Evolutionary conservation across 2,797 vertebrate genomes (phyloP).

Genomic region (Cercopithecus mitis): DNA sequence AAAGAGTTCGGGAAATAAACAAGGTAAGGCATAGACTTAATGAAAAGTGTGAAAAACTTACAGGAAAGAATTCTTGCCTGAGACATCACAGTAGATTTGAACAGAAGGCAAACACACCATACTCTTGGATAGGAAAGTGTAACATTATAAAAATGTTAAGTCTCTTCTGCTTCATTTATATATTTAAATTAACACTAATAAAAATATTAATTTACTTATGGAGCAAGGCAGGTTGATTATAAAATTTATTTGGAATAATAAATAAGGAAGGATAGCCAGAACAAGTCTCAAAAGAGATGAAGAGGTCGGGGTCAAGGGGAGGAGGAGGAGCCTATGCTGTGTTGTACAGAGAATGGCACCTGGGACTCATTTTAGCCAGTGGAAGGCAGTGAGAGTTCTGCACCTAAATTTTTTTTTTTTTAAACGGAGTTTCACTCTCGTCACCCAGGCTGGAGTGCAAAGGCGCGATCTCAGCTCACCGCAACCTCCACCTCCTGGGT

Average conservation of each 20-base stretch:
- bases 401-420: background rate
- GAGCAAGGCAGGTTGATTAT: background rate
- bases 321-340: background rate
- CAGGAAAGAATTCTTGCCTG: background rate
- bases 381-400: background rate
- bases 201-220: background rate
- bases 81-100: background rate
- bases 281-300: background rate
- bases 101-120: background rate
- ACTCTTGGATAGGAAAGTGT: background rate
- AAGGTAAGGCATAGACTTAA: background rate
- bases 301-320: background rate
- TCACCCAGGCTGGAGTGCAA: too few species aligned
- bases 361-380: background rate
- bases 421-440: too few species aligned
- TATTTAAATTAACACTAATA: background rate
- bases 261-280: background rate
- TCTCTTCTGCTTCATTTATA: background rate
- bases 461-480: rapidly evolving
- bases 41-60: background rate
- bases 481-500: too few species aligned
- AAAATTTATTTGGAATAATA: background rate
- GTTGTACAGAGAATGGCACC: background rate
- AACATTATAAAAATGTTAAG: background rate
- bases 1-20: background rate